Percentiles rank a stretch among this genome's conserved stretches.
phyloP scores from a whole-genome alignment of 1,140 invertebrate species.

The Camponotus floridanus region DNA sequence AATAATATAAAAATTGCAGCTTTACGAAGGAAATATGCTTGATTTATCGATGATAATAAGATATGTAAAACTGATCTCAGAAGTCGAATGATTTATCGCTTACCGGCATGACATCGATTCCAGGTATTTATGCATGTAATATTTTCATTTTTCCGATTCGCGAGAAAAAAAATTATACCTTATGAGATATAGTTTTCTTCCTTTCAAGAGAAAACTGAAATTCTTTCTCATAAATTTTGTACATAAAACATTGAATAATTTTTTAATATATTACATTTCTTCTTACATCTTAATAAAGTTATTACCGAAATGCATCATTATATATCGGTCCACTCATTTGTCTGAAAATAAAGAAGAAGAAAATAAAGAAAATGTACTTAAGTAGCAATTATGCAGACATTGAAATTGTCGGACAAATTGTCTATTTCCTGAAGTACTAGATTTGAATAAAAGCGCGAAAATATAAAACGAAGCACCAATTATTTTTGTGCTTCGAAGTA shows the following conservation, averaged over 20 bases:
- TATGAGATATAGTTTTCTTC: not conserved
- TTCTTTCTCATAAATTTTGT: constrained; percentile 11
- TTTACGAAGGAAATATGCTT: constrained; percentile 12
- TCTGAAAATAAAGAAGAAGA: not conserved
- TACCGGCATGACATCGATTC: constrained; percentile 1
- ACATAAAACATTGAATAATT: no score
- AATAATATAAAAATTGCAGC: not conserved
- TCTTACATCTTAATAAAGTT: no score
- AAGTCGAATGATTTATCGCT: constrained; percentile 36
- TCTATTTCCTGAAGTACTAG: not conserved
- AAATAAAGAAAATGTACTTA: constrained; percentile 21
- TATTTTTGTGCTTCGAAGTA: constrained; percentile 10
- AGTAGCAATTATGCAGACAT: constrained; percentile 1
- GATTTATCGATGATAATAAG: constrained; percentile 36
- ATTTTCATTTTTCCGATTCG: constrained; percentile 2
- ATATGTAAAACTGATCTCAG: constrained; percentile 19
- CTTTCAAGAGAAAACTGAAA: not conserved
- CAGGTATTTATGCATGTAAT: not conserved
- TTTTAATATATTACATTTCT: no score
- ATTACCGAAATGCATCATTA: not conserved
- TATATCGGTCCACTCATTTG: not conserved
- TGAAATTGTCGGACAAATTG: constrained; percentile 9
- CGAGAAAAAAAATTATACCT: constrained; percentile 2
- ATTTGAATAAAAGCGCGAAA: constrained; percentile 25
- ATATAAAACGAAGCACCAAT: not conserved